These are phyloP conservation scores for Phyllostomus hastatus DNA, from an alignment of 2,113 vertebrate species.

Conservation along the genomic window DNA sequence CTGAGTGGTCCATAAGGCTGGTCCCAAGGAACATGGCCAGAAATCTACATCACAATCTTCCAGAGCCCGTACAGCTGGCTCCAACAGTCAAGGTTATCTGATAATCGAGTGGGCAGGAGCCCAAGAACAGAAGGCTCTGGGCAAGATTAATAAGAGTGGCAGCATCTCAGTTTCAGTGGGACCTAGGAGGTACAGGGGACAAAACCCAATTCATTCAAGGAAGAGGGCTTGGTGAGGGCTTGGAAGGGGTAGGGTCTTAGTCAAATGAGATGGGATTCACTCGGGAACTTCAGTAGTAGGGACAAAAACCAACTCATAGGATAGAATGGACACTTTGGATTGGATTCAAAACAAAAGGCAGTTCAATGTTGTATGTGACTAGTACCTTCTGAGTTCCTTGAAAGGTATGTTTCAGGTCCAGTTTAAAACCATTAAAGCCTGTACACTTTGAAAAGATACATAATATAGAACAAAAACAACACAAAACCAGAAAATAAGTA, in stretches of 20 bases:
- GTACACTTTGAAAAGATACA: background rate
- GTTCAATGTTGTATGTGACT: background rate
- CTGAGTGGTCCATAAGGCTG: background rate
- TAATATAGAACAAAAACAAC: background rate
- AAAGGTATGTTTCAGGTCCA: background rate
- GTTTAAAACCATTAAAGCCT: background rate
- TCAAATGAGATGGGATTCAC: background rate
- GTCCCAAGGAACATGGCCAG: background rate
- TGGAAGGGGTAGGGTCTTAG: background rate
- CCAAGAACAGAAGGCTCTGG: background rate
- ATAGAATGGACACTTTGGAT: background rate
- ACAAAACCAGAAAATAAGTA: slow-evolving; percentile 19
- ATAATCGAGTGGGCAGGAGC: background rate
- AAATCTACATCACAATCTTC: background rate
- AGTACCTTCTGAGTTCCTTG: background rate
- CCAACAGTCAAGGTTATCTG: slow-evolving; percentile 24
- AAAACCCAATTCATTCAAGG: background rate
- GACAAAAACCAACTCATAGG: background rate
- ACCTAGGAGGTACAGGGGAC: background rate
- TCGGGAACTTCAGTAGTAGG: background rate
- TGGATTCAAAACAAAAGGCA: background rate
- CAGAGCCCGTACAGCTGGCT: background rate
- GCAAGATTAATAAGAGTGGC: slow-evolving; percentile 4
- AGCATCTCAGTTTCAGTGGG: slow-evolving; percentile 23
- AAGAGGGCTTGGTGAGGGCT: background rate